Conservation (phyloP, 2,888 invertebrate species). For the Aphidoletes aphidimyza region DNA sequence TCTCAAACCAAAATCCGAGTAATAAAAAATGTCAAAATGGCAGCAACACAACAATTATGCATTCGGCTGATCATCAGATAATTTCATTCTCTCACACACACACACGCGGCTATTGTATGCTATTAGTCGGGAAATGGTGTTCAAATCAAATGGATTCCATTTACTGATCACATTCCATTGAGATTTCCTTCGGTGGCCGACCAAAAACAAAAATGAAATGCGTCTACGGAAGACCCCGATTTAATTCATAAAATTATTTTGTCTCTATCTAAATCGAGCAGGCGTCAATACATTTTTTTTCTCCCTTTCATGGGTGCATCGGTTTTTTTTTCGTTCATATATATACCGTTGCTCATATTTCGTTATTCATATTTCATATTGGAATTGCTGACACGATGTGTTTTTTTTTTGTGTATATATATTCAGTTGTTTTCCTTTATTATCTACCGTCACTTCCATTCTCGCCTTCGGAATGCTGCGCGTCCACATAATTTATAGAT, state of each 20-base stretch:
- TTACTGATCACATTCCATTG: background rate
- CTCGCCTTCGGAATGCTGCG: background rate
- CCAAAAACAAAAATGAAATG: background rate
- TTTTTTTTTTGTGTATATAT: background rate
- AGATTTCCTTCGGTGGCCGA: background rate
- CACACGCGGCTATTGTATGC: background rate
- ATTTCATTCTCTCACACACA: background rate
- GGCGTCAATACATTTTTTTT: slow-evolving; percentile 43
- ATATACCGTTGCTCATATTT: background rate
- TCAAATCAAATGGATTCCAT: slow-evolving; percentile 36
- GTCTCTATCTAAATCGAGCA: slow-evolving; percentile 47
- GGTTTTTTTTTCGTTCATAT: background rate
- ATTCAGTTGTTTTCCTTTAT: background rate
- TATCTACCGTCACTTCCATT: background rate
- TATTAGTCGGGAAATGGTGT: slow-evolving; percentile 12
- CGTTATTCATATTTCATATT: no score
- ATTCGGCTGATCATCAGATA: no score
- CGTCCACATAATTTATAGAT: slow-evolving; percentile 47
- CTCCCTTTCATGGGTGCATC: background rate
- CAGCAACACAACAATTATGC: no score
- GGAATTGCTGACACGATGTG: background rate
- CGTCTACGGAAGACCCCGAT: background rate
- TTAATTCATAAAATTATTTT: slow-evolving; percentile 53
- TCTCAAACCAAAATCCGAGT: background rate
- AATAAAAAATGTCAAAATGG: background rate